These are phyloP conservation scores for Pemphigus obesinymphae DNA, from an alignment of 1,140 invertebrate species.

Conservation along the genomic window DNA sequence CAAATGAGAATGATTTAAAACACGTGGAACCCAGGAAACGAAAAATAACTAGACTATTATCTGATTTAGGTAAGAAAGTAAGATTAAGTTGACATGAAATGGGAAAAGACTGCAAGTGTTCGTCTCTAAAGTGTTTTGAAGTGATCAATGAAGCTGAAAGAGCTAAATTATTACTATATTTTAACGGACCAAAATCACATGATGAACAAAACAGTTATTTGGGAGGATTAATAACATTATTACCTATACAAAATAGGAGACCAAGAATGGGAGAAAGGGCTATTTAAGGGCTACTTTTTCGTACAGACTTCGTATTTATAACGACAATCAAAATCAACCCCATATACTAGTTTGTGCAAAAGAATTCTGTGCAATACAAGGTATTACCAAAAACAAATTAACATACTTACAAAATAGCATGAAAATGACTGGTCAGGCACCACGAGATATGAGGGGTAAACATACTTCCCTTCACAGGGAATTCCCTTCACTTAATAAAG, in stretches of 20 bases:
- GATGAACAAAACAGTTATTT: not conserved
- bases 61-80: not conserved
- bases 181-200: not conserved
- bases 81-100: not conserved
- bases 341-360: no score
- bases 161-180: not conserved
- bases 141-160: not conserved
- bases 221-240: no score
- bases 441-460: not conserved
- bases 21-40: not conserved
- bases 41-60: not conserved
- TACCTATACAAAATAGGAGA: no score
- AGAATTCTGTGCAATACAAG: no score
- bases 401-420: no score
- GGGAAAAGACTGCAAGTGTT: not conserved
- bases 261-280: no score
- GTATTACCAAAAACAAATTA: no score
- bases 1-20: not conserved
- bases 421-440: not conserved
- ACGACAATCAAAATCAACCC: no score
- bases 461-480: not conserved
- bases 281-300: no score
- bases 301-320: no score
- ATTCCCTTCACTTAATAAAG: not conserved
- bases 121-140: not conserved